phyloP scores from a whole-genome alignment of 2,888 invertebrate species.

The Leptopterna dolabrata region DNA sequence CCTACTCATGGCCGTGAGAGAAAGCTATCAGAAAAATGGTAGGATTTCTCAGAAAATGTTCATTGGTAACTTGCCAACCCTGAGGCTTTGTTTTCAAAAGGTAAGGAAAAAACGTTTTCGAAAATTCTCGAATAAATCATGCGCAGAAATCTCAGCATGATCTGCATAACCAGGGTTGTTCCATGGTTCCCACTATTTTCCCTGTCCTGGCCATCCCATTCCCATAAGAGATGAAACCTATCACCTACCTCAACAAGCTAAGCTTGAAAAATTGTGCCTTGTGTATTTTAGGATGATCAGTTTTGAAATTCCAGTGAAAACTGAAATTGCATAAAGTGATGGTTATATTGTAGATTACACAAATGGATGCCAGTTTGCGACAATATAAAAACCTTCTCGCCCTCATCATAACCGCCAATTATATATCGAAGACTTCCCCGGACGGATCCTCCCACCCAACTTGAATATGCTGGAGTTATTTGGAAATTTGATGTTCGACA shows the following conservation, averaged over 20 bases:
- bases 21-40: constrained; percentile 35
- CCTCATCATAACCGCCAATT: constrained; percentile 48
- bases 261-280: too few species aligned
- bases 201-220: too few species aligned
- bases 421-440: constrained; percentile 37
- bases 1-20: neutral
- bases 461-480: constrained; percentile 52
- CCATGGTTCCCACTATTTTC: too few species aligned
- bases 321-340: too few species aligned
- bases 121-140: neutral
- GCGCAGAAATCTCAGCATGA: too few species aligned
- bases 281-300: too few species aligned
- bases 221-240: too few species aligned
- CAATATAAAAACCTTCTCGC: constrained; percentile 24
- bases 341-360: constrained; percentile 38
- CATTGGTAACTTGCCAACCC: neutral
- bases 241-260: too few species aligned
- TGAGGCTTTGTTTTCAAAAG: constrained; percentile 20
- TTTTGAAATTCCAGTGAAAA: too few species aligned
- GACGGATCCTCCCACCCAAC: constrained; percentile 20
- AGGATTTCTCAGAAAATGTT: constrained; percentile 29
- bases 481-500: constrained; percentile 37
- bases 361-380: constrained; percentile 45
- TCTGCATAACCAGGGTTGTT: too few species aligned
- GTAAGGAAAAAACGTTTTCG: neutral